Evolutionary conservation across 2,888 invertebrate genomes (phyloP), one percentile per base, ranked within the genome.

Genomic region (Julus scanicus): DNA sequence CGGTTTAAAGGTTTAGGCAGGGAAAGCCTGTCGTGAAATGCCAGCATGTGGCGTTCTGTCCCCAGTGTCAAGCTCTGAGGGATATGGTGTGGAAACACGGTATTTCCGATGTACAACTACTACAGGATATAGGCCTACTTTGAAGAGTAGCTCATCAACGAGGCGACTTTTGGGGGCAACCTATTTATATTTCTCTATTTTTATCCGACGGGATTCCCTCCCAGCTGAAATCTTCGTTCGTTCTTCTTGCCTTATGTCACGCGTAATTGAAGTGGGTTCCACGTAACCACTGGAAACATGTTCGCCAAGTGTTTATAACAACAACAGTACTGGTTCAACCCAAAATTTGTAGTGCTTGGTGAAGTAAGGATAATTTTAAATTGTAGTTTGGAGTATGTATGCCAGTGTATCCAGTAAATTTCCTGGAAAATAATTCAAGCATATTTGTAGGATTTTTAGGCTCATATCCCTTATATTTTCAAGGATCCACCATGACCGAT

Each of bases 151-250:
- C 63, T 63, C 63, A 63, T 63, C 63, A 63, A n/a, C 63, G 17
- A 63, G 63, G 63, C 63, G 63, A 63, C 63, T 63, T 63, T 63
- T 63, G 63, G 63, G 63, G 63, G 63, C 63, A 63, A 44, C 63
- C 63, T 63, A 63, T 63, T 63, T 63, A 63, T 63, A 63, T 63
- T 63, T 63, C 63, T 63, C 63, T 63, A 63, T 63, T 63, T 63
- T 63, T 63, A 63, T 63, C 17, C 63, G 6, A n/a, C 2, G 63
- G 63, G 63, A 6, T 63, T 63, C 8, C 63, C 63, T 63, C 63
- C n/a, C 63, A 63, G 63, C 63, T 63, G n/a, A 63, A 63, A 63
- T 63, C 17, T 63, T 63, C n/a, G 17, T 63, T 53, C 53, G 53
- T 53, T 63, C n/a, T 63, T 63, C n/a, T 63, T 3, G 63, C 63